A percentile compares a stretch with the other conserved stretches of the same genome.
Conservation (phyloP, 2,888 invertebrate genomes). For the Nemotelus nigrinus region DNA sequence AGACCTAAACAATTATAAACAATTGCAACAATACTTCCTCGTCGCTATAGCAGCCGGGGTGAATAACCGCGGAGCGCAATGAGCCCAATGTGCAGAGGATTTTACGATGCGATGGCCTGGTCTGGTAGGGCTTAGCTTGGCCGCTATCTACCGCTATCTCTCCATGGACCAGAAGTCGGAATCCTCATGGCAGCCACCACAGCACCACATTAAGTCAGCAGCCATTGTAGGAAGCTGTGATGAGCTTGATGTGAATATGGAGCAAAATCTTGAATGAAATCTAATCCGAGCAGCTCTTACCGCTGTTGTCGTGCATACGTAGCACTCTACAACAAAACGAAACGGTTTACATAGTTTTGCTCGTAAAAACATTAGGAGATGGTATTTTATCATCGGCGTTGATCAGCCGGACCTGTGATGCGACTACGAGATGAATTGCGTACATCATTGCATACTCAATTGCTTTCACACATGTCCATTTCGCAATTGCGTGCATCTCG, state of each 20-base stretch:
- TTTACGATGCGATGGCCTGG: too few relatives aligned
- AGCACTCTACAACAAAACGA: background rate
- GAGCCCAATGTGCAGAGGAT: background rate
- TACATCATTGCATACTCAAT: conserved; percentile 7
- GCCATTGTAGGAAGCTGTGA: conserved; percentile 8
- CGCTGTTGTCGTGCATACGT: background rate
- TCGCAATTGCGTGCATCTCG: background rate
- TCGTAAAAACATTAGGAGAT: too few relatives aligned
- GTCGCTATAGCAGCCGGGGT: background rate
- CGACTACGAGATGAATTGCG: conserved; percentile 17
- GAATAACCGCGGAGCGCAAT: background rate
- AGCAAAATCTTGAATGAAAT: conserved; percentile 36
- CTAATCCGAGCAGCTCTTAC: background rate
- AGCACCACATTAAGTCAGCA: background rate
- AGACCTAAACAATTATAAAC: conserved; percentile 14
- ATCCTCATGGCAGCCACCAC: background rate
- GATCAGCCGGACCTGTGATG: too few relatives aligned
- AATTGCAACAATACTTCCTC: background rate
- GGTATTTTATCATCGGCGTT: too few relatives aligned
- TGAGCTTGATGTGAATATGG: conserved; percentile 16
- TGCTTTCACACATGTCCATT: background rate
- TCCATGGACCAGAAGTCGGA: background rate
- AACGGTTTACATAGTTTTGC: background rate
- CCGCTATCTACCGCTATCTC: background rate
- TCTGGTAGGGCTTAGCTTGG: background rate